phyloP scores from a whole-genome alignment of 2,113 vertebrate genomes.

The Brienomyrus longianalis region DNA sequence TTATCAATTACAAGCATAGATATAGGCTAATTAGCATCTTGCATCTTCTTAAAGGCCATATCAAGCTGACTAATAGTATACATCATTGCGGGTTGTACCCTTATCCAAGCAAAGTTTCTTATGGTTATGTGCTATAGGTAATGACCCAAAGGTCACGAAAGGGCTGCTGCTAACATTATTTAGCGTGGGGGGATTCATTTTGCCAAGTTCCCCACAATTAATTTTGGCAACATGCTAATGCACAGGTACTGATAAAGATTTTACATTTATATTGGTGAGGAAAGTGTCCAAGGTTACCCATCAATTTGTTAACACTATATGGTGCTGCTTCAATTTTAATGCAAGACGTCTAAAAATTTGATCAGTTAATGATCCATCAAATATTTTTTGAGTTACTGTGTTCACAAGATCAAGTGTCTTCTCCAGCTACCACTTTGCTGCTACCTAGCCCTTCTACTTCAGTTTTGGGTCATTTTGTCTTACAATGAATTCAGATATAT shows the following conservation, averaged over 20 bases:
- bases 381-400: not conserved
- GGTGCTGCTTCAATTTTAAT: not conserved
- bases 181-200: not conserved
- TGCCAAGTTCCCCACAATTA: not conserved
- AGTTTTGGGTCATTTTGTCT: not conserved
- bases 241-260: not conserved
- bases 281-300: not conserved
- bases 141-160: not conserved
- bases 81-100: not conserved
- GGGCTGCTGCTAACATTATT: not conserved
- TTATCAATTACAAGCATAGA: not conserved
- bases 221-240: not conserved
- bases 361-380: not conserved
- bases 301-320: not conserved
- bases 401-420: not conserved
- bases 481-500: not conserved
- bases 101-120: not conserved
- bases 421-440: not conserved
- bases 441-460: not conserved
- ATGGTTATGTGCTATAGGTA: not conserved
- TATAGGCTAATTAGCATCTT: not conserved
- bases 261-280: not conserved
- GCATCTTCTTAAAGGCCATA: not conserved
- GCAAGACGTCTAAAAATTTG: not conserved
- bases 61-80: not conserved